phyloP scores from a whole-genome alignment of 2,113 vertebrate species.

The Aptenodytes patagonicus region DNA sequence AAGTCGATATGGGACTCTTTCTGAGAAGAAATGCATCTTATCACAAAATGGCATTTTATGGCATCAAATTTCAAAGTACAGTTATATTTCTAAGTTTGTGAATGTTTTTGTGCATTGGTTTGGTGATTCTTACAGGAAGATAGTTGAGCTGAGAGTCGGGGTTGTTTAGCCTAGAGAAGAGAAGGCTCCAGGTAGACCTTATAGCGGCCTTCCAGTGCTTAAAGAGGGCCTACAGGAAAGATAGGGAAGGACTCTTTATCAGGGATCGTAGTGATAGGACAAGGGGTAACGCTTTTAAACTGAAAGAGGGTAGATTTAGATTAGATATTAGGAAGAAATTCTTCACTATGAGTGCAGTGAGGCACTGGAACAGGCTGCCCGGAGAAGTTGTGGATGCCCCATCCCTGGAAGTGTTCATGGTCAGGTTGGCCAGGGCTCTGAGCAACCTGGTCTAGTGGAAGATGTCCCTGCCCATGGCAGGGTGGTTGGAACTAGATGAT shows the following conservation, averaged over 20 bases:
- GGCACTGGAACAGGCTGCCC: too few species aligned
- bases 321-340: background rate
- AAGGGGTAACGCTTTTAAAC: background rate
- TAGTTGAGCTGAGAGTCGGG: background rate
- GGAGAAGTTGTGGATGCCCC: background rate
- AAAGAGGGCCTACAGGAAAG: background rate
- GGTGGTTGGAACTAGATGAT: background rate
- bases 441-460: background rate
- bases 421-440: background rate
- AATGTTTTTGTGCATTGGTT: background rate
- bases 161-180: background rate
- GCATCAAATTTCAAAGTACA: background rate
- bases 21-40: background rate
- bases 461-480: background rate
- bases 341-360: background rate
- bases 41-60: background rate
- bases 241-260: background rate
- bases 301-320: background rate
- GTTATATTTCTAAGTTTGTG: background rate
- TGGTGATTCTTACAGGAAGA: background rate
- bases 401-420: background rate
- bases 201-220: background rate
- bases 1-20: background rate
- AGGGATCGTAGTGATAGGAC: background rate
- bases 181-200: background rate